phyloP scores from a whole-genome alignment of 2,113 vertebrate genomes.

The Anoplopoma fimbria region DNA sequence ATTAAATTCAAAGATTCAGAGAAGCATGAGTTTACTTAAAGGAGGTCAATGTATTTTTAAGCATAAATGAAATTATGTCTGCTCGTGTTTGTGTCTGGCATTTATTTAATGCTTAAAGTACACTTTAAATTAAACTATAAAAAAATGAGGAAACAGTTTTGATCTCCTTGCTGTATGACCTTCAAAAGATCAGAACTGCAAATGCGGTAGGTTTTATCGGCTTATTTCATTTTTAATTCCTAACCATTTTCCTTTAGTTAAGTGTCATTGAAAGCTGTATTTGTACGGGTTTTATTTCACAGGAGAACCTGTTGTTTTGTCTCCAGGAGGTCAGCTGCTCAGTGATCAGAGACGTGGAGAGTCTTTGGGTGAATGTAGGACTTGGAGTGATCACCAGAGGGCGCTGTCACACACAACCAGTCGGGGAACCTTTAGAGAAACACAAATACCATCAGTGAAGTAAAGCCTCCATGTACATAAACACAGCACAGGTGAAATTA shows the following conservation, averaged over 20 bases:
- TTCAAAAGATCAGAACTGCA: not conserved
- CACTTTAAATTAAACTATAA: not conserved
- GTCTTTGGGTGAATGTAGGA: slow-evolving; percentile 74
- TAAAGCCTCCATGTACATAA: not conserved
- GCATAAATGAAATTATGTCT: not conserved
- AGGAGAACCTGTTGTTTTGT: not conserved
- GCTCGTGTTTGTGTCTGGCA: not conserved
- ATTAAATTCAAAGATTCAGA: not conserved
- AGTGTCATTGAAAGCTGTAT: not conserved
- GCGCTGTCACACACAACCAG: slow-evolving; percentile 76
- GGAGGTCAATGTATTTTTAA: not conserved
- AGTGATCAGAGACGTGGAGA: slow-evolving; percentile 21
- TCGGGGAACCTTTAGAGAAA: slow-evolving; percentile 54
- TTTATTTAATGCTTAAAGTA: not conserved
- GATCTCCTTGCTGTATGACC: not conserved
- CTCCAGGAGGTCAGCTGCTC: not conserved
- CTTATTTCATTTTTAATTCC: not conserved
- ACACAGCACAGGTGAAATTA: too few relatives aligned
- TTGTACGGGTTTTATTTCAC: not conserved
- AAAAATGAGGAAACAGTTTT: too few relatives aligned
- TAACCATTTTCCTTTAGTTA: too few relatives aligned
- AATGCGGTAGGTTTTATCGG: not conserved
- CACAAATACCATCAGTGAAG: not conserved
- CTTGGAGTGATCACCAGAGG: slow-evolving; percentile 75
- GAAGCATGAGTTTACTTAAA: not conserved